Conservation (phyloP, 2,888 invertebrate species). For the Dynastes grantii region DNA sequence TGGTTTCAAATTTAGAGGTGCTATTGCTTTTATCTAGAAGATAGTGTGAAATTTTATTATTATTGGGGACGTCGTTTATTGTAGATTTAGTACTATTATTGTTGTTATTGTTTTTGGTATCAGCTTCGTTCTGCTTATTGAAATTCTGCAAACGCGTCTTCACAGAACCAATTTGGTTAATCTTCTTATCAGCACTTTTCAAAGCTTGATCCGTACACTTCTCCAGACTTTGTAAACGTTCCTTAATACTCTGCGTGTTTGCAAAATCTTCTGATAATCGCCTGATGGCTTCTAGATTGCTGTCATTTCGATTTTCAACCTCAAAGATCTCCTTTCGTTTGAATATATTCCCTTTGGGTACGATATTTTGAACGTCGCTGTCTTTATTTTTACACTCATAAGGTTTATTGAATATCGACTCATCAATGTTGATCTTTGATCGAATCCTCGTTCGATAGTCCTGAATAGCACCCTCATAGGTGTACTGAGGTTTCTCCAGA, state of each 20-base stretch:
- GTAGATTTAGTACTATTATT: slow-evolving; percentile 57
- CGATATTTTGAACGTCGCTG: slow-evolving; percentile 64
- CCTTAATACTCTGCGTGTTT: slow-evolving; percentile 81
- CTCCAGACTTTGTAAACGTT: slow-evolving; percentile 80
- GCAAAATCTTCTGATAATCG: slow-evolving; percentile 78
- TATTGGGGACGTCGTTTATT: slow-evolving; percentile 42
- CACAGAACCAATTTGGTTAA: slow-evolving; percentile 53
- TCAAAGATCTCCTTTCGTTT: slow-evolving; percentile 90
- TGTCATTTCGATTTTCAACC: slow-evolving; percentile 75
- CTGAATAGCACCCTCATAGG: slow-evolving; percentile 90
- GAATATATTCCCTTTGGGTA: slow-evolving; percentile 87
- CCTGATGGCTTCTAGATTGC: slow-evolving; percentile 70
- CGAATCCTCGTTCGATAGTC: slow-evolving; percentile 87
- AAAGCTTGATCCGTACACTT: slow-evolving; percentile 76
- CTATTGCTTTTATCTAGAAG: slow-evolving; percentile 58
- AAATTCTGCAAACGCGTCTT: slow-evolving; percentile 57
- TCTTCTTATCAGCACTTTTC: slow-evolving; percentile 52
- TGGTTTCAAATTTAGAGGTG: slow-evolving; percentile 56
- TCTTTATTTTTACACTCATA: slow-evolving; percentile 63
- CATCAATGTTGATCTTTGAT: slow-evolving; percentile 66
- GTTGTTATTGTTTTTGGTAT: slow-evolving; percentile 58
- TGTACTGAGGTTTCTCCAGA: slow-evolving; percentile 76
- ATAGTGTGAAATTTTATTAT: slow-evolving; percentile 62
- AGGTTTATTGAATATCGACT: slow-evolving; percentile 62
- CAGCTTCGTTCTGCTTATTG: slow-evolving; percentile 54